Percentiles rank a stretch among this genome's conserved stretches.
Evolutionary conservation across 1,140 invertebrate species (phyloP).

Genomic region (Argopecten irradians): DNA sequence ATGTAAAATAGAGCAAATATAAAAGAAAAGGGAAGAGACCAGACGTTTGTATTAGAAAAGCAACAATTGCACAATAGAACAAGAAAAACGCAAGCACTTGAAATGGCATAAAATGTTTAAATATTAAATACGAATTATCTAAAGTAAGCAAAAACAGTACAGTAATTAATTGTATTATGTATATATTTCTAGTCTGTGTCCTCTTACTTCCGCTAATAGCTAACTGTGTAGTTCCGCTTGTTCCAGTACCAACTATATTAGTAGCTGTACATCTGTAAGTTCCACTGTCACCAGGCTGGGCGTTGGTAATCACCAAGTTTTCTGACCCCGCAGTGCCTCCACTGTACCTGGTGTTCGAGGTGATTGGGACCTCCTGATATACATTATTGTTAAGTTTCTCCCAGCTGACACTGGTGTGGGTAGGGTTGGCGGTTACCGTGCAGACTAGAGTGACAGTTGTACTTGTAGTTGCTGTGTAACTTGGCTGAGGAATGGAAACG

Average conservation of each 20-base stretch:
- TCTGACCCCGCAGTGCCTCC: not conserved
- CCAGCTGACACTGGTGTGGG: constrained; percentile 31
- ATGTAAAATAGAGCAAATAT: no score
- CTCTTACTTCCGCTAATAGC: no score
- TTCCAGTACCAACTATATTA: constrained; percentile 35
- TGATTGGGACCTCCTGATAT: not conserved
- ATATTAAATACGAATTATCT: no score
- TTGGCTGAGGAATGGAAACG: constrained; percentile 35
- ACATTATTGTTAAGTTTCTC: not conserved
- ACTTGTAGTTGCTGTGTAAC: constrained; percentile 36
- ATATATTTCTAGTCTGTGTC: no score
- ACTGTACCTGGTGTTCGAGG: not conserved
- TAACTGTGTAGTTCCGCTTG: no score
- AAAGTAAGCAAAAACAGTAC: no score
- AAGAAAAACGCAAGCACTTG: no score
- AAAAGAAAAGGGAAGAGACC: no score
- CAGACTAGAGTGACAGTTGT: constrained; percentile 30
- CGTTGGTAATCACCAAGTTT: constrained; percentile 7
- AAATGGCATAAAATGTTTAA: no score
- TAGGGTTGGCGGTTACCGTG: constrained; percentile 25
- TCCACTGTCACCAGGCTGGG: constrained; percentile 26
- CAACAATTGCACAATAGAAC: no score
- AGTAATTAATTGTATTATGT: no score
- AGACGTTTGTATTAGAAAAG: no score
- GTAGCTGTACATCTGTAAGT: constrained; percentile 38